Percentiles rank a stretch among this genome's conserved stretches.
phyloP scores from a whole-genome alignment of 2,113 vertebrate species.

The Thermophis baileyi region DNA sequence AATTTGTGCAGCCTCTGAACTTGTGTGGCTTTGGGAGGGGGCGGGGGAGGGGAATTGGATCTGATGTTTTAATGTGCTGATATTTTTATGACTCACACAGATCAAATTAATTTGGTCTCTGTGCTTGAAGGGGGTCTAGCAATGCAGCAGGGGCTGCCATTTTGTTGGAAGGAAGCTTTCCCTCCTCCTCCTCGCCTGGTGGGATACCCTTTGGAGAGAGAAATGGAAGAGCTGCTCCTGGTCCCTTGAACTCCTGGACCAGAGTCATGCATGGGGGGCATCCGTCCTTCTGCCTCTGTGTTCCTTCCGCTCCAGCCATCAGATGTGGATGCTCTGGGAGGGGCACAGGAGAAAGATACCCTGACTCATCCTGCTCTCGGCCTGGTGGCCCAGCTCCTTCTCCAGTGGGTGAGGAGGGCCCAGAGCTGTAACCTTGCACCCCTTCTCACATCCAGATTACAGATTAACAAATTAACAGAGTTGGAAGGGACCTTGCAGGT shows the following conservation, averaged over 20 bases:
- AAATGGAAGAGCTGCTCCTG: neutral
- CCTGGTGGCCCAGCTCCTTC: neutral
- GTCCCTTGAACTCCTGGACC: neutral
- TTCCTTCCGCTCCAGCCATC: neutral
- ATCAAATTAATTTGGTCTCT: neutral
- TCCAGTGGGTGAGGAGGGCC: neutral
- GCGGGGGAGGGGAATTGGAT: constrained; percentile 33
- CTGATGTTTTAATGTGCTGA: constrained; percentile 26
- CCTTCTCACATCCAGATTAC: neutral
- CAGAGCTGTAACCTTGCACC: neutral
- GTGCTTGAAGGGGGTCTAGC: rapidly evolving
- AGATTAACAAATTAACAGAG: too few species aligned
- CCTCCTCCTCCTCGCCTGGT: neutral
- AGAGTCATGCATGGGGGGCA: neutral
- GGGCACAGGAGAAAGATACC: neutral
- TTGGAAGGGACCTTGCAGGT: too few species aligned
- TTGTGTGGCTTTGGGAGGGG: constrained; percentile 38
- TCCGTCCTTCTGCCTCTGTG: neutral
- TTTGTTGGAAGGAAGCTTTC: too few species aligned
- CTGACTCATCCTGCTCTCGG: neutral
- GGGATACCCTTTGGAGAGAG: neutral
- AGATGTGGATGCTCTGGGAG: neutral
- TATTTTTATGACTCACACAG: constrained; percentile 11
- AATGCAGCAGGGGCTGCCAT: neutral
- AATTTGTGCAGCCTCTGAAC: constrained; percentile 46